phyloP scores from a whole-genome alignment of 2,797 vertebrate genomes.

The Typhlichthys subterraneus region DNA sequence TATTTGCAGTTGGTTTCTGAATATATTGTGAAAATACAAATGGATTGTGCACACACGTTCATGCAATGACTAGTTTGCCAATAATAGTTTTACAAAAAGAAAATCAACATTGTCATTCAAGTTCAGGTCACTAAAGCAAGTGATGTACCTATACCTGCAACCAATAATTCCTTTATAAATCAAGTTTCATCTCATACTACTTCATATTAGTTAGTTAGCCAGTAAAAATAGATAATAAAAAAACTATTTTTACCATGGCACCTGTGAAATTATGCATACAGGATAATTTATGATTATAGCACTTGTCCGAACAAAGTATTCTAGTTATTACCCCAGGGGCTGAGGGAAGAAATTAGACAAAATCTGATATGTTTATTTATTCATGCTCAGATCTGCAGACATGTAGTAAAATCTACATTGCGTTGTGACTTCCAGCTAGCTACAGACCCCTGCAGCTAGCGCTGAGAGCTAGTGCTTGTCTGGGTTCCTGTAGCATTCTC shows the following conservation, averaged over 20 bases:
- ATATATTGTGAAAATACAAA: too few species aligned
- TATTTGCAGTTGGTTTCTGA: too few species aligned
- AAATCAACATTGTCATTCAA: too few species aligned
- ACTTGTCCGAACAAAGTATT: constrained; percentile 66
- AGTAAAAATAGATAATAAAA: constrained; percentile 46
- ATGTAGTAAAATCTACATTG: constrained; percentile 54
- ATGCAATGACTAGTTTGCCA: too few species aligned
- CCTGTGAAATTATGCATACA: constrained; percentile 55
- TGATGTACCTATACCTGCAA: too few species aligned
- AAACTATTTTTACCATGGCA: constrained; percentile 56
- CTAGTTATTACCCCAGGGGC: constrained; percentile 42
- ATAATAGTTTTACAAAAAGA: too few species aligned
- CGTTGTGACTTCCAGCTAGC: constrained; percentile 28
- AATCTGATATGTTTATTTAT: constrained; percentile 64
- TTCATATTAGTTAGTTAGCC: constrained; percentile 44
- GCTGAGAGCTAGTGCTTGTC: constrained; percentile 62
- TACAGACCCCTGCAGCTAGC: constrained; percentile 39
- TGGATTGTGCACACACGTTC: too few species aligned
- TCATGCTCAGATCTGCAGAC: constrained; percentile 59
- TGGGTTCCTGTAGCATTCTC: constrained; percentile 60
- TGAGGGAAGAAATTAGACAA: constrained; percentile 51
- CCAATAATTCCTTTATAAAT: too few species aligned
- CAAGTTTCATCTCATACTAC: constrained; percentile 18
- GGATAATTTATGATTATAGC: constrained; percentile 61
- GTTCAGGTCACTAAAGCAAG: too few species aligned